Conservation (phyloP, 1,140 invertebrate species). For the Lordiphosa stackelbergi region DNA sequence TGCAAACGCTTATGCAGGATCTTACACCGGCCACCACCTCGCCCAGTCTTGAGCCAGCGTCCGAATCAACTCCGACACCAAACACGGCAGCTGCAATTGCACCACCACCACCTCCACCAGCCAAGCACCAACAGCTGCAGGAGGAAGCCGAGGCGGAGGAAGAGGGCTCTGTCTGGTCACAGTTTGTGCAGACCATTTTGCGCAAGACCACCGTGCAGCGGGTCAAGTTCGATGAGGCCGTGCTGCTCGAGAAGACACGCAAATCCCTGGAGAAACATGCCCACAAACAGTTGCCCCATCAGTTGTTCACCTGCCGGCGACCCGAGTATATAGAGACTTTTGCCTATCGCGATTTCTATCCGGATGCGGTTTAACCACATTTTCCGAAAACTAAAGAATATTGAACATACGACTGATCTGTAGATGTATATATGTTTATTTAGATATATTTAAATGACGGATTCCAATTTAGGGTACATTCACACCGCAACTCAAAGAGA, state of each 20-base stretch:
- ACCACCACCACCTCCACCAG: neutral
- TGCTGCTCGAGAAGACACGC: conserved; percentile 61
- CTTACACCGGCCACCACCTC: conserved; percentile 9
- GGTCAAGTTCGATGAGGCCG: conserved; percentile 56
- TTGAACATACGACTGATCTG: conserved; percentile 50
- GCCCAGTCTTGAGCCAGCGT: neutral
- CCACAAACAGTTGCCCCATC: conserved; percentile 45
- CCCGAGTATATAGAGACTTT: conserved; percentile 65
- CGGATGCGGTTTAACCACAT: conserved; percentile 37
- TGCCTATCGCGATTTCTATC: conserved; percentile 68
- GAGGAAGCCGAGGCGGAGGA: neutral
- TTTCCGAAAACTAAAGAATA: too few species aligned
- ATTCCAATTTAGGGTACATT: too few species aligned
- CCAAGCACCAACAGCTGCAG: conserved; percentile 5
- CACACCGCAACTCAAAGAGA: too few species aligned
- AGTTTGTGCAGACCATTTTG: conserved; percentile 67
- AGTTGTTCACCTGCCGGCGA: conserved; percentile 58
- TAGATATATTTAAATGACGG: conserved; percentile 1
- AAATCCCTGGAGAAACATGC: conserved; percentile 54
- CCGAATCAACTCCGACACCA: neutral
- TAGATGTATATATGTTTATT: conserved; percentile 50
- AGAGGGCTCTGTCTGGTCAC: conserved; percentile 64
- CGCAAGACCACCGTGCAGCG: conserved; percentile 59
- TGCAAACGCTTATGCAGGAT: conserved; percentile 65
- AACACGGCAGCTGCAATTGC: neutral